Evolutionary conservation across 2,113 vertebrate species (phyloP), one percentile per base, ranked within the genome.

Genomic region (Lepidothrix coronata): DNA sequence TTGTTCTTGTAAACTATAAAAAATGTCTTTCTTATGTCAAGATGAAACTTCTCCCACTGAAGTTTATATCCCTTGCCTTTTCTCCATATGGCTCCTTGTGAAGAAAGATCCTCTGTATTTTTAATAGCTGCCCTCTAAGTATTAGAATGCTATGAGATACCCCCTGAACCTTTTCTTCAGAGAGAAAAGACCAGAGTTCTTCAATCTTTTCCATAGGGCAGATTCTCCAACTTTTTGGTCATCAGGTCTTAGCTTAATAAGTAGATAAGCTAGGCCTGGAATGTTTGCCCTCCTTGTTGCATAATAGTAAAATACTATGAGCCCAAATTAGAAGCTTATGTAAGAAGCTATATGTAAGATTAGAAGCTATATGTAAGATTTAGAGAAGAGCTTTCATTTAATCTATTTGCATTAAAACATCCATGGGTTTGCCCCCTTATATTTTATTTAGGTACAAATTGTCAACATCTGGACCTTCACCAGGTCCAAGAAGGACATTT

Each of bases 401-500:
- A 49, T 31, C 12, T 19, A 37, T 11, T 30, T 33, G 9, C 6
- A 28, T 52, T 27, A 4, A 78, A 61, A 23, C 2, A 19, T 39
- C 14, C 35, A 15, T 14, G 27, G 9, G 2, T 20, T 68, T 79
- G 0, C 1, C 24, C 0, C 4, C 4, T 66, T 68, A 27, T 77
- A 74, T 51, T 63, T 70, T 63, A 51, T 27, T 83, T 74, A 37
- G 9, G 10, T 81, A 51, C 35, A 68, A 71, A 52, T 75, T 58
- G 2, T 52, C n/a, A 75, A 21, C 16, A 68, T 35, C 25, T 84
- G 33, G 18, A 72, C 11, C 19, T 77, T 41, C 27, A 43, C 6
- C 22, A 74, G 28, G 11, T 80, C 58, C 74, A 51, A 91, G 10
- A 17, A 86, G 19, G 5, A 51, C 8, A 35, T 88, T 54, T 91